Evolutionary conservation across 37 sponge, comb jelly and placozoan genomes (phyloP).

Genomic region (Corticium candelabrum): DNA sequence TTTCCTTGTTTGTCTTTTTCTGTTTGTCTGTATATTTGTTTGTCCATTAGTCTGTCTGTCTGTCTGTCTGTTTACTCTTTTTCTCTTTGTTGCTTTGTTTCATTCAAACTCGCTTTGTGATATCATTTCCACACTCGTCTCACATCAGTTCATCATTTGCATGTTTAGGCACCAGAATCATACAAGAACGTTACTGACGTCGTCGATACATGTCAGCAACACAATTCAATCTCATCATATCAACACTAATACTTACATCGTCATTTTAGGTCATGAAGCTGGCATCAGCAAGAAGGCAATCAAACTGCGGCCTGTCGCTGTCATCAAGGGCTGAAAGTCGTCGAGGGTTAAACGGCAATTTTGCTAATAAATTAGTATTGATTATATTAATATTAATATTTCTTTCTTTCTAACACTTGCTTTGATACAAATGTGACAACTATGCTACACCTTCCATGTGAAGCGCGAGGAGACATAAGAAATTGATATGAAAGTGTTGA

Average conservation of each 20-base stretch:
- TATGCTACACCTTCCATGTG: too few species aligned
- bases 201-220: slow-evolving; percentile 91
- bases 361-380: too few species aligned
- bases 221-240: slow-evolving; percentile 14
- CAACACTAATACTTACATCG: not conserved
- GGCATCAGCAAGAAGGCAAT: slow-evolving; percentile 93
- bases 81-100: slow-evolving; percentile 3
- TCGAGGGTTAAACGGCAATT: too few species aligned
- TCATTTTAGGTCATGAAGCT: slow-evolving; percentile 75
- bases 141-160: too few species aligned
- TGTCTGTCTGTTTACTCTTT: not conserved
- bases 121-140: not conserved
- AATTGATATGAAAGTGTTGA: too few species aligned
- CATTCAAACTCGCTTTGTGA: too few species aligned
- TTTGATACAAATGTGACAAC: too few species aligned
- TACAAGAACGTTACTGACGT: slow-evolving; percentile 99
- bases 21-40: too few species aligned
- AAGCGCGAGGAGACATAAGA: too few species aligned
- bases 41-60: not conserved
- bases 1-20: too few species aligned
- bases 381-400: too few species aligned
- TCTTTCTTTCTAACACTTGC: too few species aligned
- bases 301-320: slow-evolving; percentile 93
- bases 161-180: slow-evolving; percentile 92
- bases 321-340: slow-evolving; percentile 80